Base-by-base conservation (phyloP, 2,113 vertebrate species). In the Sylvia atricapilla region DNA sequence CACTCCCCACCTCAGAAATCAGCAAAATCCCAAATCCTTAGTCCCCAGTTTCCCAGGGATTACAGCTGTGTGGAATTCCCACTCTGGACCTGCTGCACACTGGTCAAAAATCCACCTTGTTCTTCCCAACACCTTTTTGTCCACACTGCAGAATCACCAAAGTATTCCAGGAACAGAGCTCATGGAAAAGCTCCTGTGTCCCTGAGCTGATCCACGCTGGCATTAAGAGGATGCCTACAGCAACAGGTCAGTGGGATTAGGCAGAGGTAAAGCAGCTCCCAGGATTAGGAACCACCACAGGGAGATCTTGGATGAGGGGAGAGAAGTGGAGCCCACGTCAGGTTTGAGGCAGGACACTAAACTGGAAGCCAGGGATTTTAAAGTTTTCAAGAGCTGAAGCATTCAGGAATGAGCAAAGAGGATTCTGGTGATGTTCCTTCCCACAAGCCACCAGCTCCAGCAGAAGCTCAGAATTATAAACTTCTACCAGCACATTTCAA, bases 381-480 rank as follows among this genome's bases (percentile, higher is more conserved):
- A 77, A 73, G 11, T 58, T 39, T 35, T 18, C 21, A 10, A 16
- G 28, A 58, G 31, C 18, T 23, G 15, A 60, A 27, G 35, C 0
- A 27, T 6, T 37, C 7, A 9, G 60, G 56, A 46, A 53, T 0
- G 50, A 73, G 13, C 22, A 27, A 1, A 3, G 1, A 46, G 10
- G 56, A 28, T 70, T 24, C 7, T 44, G 53, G 62, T 5, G 72
- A 11, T 5, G 24, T 2, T 24, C 31, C 49, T 35, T 24, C 37
- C 35, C 53, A 4, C 39, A 14, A 3, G 9, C 17, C 30, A 12
- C 3, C 37, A 10, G 81, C 41, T 15, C 37, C 63, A 67, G 3
- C 13, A 27, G 20, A 8, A 50, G 35, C 41, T 13, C 15, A 22
- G 24, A 6, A 35, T 31, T 28, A 21, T 37, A 55, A 67, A 52